Evolutionary conservation across 2,797 vertebrate species (phyloP).

Genomic region (Odontamblyopus lacepedii): DNA sequence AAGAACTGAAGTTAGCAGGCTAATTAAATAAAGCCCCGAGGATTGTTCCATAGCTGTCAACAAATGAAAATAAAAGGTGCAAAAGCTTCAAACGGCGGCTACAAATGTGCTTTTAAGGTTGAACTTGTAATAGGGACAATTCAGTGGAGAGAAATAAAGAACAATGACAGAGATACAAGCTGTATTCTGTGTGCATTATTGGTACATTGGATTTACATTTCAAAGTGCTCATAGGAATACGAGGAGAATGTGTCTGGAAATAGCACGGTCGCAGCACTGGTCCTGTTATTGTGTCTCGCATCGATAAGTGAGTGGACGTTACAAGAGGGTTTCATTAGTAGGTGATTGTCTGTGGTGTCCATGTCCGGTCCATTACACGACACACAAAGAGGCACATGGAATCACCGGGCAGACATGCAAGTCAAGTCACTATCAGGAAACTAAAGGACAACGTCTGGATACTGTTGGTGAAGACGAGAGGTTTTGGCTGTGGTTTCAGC

Average conservation of each 20-base stretch:
- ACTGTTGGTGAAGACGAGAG: too few relatives aligned
- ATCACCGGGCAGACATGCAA: too few relatives aligned
- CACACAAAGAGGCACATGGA: too few relatives aligned
- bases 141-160: slow-evolving; percentile 9
- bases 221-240: background rate
- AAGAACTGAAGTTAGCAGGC: slow-evolving; percentile 15
- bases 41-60: slow-evolving; percentile 30
- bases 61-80: slow-evolving; percentile 16
- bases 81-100: slow-evolving; percentile 9
- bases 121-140: slow-evolving; percentile 19
- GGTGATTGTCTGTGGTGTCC: too few relatives aligned
- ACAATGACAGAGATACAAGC: slow-evolving; percentile 1
- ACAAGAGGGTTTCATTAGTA: too few relatives aligned
- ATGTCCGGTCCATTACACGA: too few relatives aligned
- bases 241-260: background rate
- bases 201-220: slow-evolving; percentile 1
- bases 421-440: too few relatives aligned
- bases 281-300: background rate
- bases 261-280: background rate
- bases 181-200: background rate
- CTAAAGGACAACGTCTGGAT: too few relatives aligned
- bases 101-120: slow-evolving; percentile 11
- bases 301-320: background rate
- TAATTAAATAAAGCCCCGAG: slow-evolving; percentile 48
- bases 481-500: too few relatives aligned